Conservation (phyloP, 2,113 vertebrate genomes). For the Herpetotheres cachinnans region DNA sequence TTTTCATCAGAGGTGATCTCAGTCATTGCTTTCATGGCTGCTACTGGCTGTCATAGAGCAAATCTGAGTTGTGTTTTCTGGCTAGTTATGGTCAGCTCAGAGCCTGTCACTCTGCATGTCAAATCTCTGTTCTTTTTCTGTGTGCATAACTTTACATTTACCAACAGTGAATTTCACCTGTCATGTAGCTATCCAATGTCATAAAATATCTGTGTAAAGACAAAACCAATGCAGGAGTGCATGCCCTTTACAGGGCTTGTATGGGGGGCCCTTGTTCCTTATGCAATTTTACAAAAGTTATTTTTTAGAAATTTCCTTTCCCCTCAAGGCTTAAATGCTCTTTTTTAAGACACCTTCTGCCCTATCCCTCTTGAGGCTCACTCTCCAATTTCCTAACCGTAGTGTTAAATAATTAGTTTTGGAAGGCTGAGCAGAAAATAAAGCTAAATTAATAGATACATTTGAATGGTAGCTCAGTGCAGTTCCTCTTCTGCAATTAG, state of each 20-base stretch:
- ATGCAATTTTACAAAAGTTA: not conserved
- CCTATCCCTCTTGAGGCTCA: not conserved
- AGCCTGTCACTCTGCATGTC: not conserved
- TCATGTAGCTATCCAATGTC: not conserved
- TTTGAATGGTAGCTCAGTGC: conserved; percentile 28
- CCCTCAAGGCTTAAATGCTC: not conserved
- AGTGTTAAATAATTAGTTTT: conserved; percentile 57
- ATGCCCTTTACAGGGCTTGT: not conserved
- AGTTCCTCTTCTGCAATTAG: conserved; percentile 50
- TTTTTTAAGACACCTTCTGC: not conserved
- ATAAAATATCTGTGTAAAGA: not conserved
- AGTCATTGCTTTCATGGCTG: not conserved
- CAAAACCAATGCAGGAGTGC: not conserved
- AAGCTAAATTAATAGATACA: conserved; percentile 51
- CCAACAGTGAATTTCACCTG: not conserved
- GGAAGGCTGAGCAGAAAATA: conserved; percentile 57
- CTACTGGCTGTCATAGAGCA: not conserved
- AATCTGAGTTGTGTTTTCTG: not conserved
- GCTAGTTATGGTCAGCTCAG: not conserved
- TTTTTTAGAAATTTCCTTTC: not conserved
- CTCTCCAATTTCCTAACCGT: conserved; percentile 8
- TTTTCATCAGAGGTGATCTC: not conserved
- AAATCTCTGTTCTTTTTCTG: not conserved
- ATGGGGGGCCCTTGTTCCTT: not conserved
- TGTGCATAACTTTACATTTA: not conserved